Base-by-base conservation (phyloP, 2,113 vertebrate genomes). In the Tichodroma muraria region DNA sequence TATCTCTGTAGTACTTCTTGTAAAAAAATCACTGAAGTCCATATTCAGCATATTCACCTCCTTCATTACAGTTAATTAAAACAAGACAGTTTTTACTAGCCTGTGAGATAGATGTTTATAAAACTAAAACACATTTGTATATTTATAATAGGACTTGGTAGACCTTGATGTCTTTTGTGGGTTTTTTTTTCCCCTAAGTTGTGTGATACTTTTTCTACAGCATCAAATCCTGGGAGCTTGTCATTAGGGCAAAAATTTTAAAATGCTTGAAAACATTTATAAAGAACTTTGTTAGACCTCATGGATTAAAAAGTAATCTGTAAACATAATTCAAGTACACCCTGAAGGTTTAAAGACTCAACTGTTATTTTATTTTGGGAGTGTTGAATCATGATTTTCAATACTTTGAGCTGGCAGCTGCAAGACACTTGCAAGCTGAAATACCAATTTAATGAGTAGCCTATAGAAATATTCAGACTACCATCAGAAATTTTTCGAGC, bases 341-440 rank as follows among this genome's bases (percentile, higher is more conserved):
- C 35, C 65, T 82, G 79, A 71, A 87, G n/a, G 28, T 82, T 85
- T 89, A 87, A 60, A 89, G 40, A 87, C 15, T 75, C 57, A 89
- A 63, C 54, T 24, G 44, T 44, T 85, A 70, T 86, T 95, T 95
- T 92, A 86, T 77, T 94, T 90, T 80, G 42, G 27, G 64, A 95
- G 23, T 73, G 54, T 40, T 84, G 77, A 95, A 90, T 86, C 64
- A 71, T 44, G 38, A 66, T 75, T 89, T 95, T 86, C 65, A 80
- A 54, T 66, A 75, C 33, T 86, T 95, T 40, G 60, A 90, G 69
- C 60, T 73, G 52, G 72, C 52, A 95, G 80, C 56, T 91, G 77
- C 80, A 92, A 83, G 76, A 65, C 42, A 82, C 45, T 88, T 85
- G 40, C 44, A 82, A 81, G 8, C n/a, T 84, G 80, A 82, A 92